Base-by-base conservation (phyloP, 2,113 vertebrate genomes). In the Gobius niger region DNA sequence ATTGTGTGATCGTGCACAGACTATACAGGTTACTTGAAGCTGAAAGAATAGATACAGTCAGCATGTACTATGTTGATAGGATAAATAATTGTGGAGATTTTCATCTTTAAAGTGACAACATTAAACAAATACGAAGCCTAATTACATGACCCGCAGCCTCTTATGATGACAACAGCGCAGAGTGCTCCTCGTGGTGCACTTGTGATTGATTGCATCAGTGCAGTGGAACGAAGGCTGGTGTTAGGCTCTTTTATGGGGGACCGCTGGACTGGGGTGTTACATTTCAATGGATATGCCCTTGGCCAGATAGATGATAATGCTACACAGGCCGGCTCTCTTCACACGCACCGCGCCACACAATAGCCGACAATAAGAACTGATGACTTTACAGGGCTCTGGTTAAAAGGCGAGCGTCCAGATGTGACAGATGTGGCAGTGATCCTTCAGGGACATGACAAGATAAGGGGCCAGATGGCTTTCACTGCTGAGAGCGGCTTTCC, bases 241-340 rank as follows among this genome's bases (percentile, higher is more conserved):
- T 86, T 81, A 57, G 82, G 77, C 79, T 40, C 78, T 84, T 87
- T 85, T 82, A 76, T 75, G 84, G 75, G 65, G 65, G 68, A 82
- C 75, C 73, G 70, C 76, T 87, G 77, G 76, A 76, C 80, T 68
- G 56, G n/a, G 76, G 87, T 78, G 67, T 90, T 80, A 54, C 40
- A 87, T 91, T 92, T 91, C 87, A 84, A 67, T 85, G 78, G 78
- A 76, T 70, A 64, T 90, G 84, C 86, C 89, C 85, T 82, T 85
- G 85, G 86, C 83, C 77, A 86, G 84, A 75, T 81, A 86, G 73
- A 76, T 76, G 75, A 84, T 87, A 80, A 82, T 77, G 67, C 59
- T 57, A 68, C 47, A 54, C 69, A 13, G 13, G 5, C 44, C 5
- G 41, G 12, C 24, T 63, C 42, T 15, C 24, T 63, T 40, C 65